These are phyloP conservation scores for Spilarctia lutea DNA, from an alignment of 2,888 invertebrate genomes.

Conservation along the genomic window DNA sequence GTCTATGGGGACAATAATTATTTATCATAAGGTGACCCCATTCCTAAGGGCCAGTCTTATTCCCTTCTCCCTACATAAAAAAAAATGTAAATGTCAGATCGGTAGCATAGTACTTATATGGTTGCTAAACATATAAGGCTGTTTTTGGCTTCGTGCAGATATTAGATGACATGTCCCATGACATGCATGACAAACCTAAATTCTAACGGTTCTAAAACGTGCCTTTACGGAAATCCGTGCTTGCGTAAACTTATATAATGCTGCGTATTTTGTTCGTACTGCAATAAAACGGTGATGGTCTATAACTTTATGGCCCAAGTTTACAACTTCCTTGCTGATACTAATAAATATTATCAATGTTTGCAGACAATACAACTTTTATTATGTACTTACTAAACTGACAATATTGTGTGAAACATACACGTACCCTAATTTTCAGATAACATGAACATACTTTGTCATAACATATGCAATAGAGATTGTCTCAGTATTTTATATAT, in stretches of 20 bases:
- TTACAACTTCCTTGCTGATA: slow-evolving; percentile 53
- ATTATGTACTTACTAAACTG: slow-evolving; percentile 24
- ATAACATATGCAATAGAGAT: background rate
- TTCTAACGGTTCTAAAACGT: background rate
- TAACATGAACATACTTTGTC: background rate
- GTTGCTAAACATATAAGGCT: background rate
- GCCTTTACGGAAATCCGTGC: slow-evolving; percentile 1
- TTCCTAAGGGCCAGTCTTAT: no score
- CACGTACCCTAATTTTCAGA: background rate
- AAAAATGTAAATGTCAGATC: no score
- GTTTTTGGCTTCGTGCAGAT: background rate
- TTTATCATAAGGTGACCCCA: no score
- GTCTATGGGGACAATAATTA: no score
- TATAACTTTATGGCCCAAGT: slow-evolving; percentile 54
- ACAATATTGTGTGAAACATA: background rate
- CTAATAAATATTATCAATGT: slow-evolving; percentile 43
- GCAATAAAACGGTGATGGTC: slow-evolving; percentile 53
- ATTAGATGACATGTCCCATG: background rate
- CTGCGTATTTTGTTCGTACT: slow-evolving; percentile 26
- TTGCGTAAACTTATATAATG: slow-evolving; percentile 30
- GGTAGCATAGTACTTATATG: no score
- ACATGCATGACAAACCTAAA: slow-evolving; percentile 7
- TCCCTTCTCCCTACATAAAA: no score
- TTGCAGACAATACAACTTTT: slow-evolving; percentile 33
- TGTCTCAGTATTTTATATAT: background rate